These are phyloP conservation scores for Alligator mississippiensis DNA, from an alignment of 2,113 vertebrate genomes.

Conservation along the genomic window DNA sequence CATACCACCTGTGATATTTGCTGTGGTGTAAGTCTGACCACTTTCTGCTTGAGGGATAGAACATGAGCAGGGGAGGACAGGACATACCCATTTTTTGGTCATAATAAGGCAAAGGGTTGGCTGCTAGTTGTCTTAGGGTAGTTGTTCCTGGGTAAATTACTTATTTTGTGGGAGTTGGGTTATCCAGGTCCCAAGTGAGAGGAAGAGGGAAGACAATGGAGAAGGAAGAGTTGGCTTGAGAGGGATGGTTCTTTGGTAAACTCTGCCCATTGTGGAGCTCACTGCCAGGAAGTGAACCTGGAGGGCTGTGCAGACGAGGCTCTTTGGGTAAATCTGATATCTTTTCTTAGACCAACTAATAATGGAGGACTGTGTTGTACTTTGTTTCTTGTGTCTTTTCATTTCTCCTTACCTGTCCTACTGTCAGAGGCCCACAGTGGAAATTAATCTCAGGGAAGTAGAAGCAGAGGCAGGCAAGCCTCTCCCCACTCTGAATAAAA, in stretches of 20 bases:
- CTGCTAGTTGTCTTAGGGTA: not conserved
- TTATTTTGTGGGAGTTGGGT: not conserved
- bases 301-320: not conserved
- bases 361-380: not conserved
- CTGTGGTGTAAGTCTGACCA: not conserved
- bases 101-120: accelerated
- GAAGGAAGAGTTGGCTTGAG: not conserved
- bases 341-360: too few species aligned
- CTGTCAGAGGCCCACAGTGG: not conserved
- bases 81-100: not conserved
- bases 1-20: not conserved
- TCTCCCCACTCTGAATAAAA: slow-evolving; percentile 20
- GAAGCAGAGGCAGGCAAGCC: not conserved
- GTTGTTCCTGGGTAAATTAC: not conserved
- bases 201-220: not conserved
- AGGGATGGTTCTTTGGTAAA: not conserved
- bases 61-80: not conserved
- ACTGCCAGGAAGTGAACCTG: not conserved
- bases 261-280: not conserved
- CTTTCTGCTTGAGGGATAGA: not conserved
- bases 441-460: slow-evolving; percentile 36
- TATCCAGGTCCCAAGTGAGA: not conserved
- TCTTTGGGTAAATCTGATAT: not conserved
- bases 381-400: not conserved
- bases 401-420: not conserved